Evolutionary conservation across 2,797 vertebrate species (phyloP), one percentile per base, ranked within the genome.

Genomic region (Poeciliopsis gracilis): DNA sequence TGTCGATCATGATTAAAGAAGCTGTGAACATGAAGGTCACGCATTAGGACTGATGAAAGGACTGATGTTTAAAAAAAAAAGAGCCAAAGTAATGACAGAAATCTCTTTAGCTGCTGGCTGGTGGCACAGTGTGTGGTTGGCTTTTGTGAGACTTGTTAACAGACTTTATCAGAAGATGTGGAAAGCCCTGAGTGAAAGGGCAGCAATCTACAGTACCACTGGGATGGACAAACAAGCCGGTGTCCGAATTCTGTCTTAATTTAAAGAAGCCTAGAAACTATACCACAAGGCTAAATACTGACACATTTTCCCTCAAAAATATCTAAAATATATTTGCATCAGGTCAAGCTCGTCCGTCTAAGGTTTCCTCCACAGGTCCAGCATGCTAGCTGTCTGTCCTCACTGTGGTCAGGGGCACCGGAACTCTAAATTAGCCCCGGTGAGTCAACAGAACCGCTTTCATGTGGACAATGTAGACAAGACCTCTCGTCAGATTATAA

Each of bases 401-500:
- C 92, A 86, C 84, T 89, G 89, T 80, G 77, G 88, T 89, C 49
- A 1, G 82, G 82, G 85, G 81, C 83, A 83, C 91, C 89, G 87
- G 90, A 92, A 92, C 92, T 92, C 89, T 88, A 92, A 92, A 93
- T 95, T 91, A 93, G 88, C 90, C 82, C 83, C 10, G 66, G 84
- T 63, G 79, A 91, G 91, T 92, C 87, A 91, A 93, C 87, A 87
- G 88, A 75, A 90, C 90, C 84, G 93, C 92, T 93, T 94, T 94
- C 90, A 94, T 93, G 90, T 93, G 84, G 92, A 89, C 89, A 87
- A 94, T 93, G 90, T 93, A 85, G 92, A 89, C 89, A 87, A 88
- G 91, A 88, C 84, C 77, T 92, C 90, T 91, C 90, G 91, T 88
- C 85, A 84, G 91, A 91, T 88, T 87, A 91, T 84, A 83, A 85